Conservation (phyloP, 1,140 invertebrate species). For the Hyphantria cunea region DNA sequence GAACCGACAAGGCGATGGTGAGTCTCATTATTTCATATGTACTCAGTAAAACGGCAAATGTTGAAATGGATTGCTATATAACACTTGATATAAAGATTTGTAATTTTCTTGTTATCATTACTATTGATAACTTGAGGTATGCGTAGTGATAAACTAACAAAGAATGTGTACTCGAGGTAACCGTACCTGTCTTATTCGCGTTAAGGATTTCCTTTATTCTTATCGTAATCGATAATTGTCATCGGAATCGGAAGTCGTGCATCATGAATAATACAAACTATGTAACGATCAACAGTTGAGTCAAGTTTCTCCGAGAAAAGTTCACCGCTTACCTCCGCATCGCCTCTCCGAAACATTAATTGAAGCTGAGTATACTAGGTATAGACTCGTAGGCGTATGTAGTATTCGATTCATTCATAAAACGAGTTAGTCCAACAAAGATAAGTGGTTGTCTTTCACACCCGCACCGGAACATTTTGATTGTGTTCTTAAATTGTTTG, state of each 20-base stretch:
- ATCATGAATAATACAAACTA: conserved; percentile 31
- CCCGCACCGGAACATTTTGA: conserved; percentile 33
- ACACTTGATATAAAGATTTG: neutral
- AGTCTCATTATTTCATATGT: conserved; percentile 40
- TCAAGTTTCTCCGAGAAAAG: conserved; percentile 59
- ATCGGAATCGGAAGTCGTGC: conserved; percentile 63
- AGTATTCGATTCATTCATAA: conserved; percentile 68
- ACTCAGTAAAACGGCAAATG: conserved; percentile 9
- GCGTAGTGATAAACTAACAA: neutral
- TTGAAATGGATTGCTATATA: conserved; percentile 28
- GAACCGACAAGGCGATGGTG: conserved; percentile 70
- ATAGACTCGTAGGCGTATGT: conserved; percentile 40
- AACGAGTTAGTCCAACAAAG: conserved; percentile 43
- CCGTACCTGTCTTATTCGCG: conserved; percentile 5
- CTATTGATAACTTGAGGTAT: neutral
- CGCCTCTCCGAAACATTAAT: conserved; percentile 40
- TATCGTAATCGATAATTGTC: conserved; percentile 21
- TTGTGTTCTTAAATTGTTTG: conserved; percentile 47
- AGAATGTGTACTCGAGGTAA: neutral
- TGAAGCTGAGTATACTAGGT: conserved; percentile 36
- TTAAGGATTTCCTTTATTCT: conserved; percentile 10
- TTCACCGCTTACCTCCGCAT: conserved; percentile 42
- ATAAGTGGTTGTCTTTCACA: conserved; percentile 43
- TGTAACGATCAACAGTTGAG: conserved; percentile 39
- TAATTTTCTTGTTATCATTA: too few relatives aligned